Conservation (phyloP, 2,888 invertebrate genomes). For the Microctonus hyperodae region DNA sequence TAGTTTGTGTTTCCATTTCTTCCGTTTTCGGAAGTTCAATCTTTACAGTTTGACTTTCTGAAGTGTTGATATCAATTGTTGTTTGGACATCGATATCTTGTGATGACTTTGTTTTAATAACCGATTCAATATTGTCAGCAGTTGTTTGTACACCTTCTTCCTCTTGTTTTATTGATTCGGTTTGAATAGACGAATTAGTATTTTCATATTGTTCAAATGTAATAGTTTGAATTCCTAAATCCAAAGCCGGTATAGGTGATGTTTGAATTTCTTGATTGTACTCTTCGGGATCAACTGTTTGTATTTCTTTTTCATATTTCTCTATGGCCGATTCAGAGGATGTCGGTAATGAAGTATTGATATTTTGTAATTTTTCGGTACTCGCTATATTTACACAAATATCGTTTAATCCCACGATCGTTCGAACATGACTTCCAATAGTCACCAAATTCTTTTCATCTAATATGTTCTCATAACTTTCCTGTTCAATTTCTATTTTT, state of each 20-base stretch:
- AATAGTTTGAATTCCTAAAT: constrained; percentile 58
- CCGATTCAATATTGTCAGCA: constrained; percentile 33
- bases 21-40: constrained; percentile 45
- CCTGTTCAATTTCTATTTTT: background rate
- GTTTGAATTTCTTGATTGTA: constrained; percentile 67
- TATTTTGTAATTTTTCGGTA: constrained; percentile 38
- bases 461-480: constrained; percentile 20
- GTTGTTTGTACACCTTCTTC: constrained; percentile 62
- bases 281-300: constrained; percentile 66
- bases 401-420: constrained; percentile 45
- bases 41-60: constrained; percentile 55
- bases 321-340: constrained; percentile 66
- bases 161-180: constrained; percentile 59
- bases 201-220: constrained; percentile 56
- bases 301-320: constrained; percentile 59
- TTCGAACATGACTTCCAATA: constrained; percentile 51
- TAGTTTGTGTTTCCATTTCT: constrained; percentile 63
- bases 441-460: constrained; percentile 44
- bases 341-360: constrained; percentile 65
- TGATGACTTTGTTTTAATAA: constrained; percentile 35
- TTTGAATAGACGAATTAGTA: constrained; percentile 65
- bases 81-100: constrained; percentile 65
- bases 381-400: constrained; percentile 43
- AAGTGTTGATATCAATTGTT: constrained; percentile 43
- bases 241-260: constrained; percentile 67